Percentiles rank a stretch among this genome's conserved stretches.
Evolutionary conservation across 35 echinoderm and acorn worm species (phyloP).

Genomic region (Lytechinus pictus): DNA sequence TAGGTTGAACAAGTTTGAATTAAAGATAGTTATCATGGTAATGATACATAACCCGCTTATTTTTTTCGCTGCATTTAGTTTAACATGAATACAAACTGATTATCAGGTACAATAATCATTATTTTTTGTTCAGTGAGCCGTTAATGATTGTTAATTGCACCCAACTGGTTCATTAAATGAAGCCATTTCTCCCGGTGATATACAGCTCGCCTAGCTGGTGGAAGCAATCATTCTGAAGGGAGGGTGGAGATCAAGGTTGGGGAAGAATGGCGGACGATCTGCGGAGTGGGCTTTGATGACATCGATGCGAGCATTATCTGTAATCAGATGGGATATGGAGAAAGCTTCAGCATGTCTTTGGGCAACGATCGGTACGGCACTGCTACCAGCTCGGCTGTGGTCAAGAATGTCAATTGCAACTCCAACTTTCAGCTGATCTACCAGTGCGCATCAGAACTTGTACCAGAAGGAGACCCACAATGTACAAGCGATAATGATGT

Average conservation of each 20-base stretch:
- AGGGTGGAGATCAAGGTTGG: slow-evolving; percentile 5
- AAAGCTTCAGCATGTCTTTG: neutral
- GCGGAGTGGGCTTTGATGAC: neutral
- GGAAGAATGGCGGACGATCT: neutral
- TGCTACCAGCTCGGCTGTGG: neutral
- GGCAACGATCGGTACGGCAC: neutral
- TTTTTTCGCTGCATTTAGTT: too few relatives aligned
- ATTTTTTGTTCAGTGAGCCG: too few relatives aligned
- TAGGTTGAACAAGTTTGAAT: too few relatives aligned
- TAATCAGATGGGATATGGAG: slow-evolving; percentile 16
- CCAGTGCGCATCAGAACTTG: neutral
- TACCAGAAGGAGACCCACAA: neutral
- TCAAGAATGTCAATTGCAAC: slow-evolving; percentile 5
- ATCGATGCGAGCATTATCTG: slow-evolving; percentile 29
- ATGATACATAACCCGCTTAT: too few relatives aligned
- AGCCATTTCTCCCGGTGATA: neutral
- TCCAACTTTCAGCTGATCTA: slow-evolving; percentile 39
- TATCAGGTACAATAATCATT: too few relatives aligned
- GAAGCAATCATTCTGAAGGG: slow-evolving; percentile 17
- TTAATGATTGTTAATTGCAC: too few relatives aligned
- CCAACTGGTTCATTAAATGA: too few relatives aligned
- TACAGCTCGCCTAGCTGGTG: slow-evolving; percentile 1
- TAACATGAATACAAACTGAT: too few relatives aligned
- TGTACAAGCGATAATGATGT: neutral
- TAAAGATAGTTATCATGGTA: too few relatives aligned